Evolutionary conservation across 1,140 invertebrate species (phyloP).

Genomic region (Neotoxoptera formosana): DNA sequence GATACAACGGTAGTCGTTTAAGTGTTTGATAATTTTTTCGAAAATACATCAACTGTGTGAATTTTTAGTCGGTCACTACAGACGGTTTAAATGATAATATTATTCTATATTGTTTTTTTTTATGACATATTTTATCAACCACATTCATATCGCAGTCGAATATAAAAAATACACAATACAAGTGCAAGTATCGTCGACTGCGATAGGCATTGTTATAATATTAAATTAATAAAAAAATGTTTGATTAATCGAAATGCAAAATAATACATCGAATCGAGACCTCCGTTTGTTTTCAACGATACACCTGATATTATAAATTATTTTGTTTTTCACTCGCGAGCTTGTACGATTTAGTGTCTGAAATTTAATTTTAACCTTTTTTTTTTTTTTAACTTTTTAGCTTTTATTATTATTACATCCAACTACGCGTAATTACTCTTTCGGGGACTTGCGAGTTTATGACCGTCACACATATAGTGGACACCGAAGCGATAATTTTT

Average conservation of each 20-base stretch:
- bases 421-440: background rate
- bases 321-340: too few species aligned
- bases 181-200: too few species aligned
- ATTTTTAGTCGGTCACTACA: too few species aligned
- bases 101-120: too few species aligned
- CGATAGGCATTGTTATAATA: background rate
- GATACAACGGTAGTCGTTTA: too few species aligned
- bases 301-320: too few species aligned
- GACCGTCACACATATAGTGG: slow-evolving; percentile 6
- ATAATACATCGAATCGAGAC: background rate
- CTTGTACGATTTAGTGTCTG: background rate
- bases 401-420: slow-evolving; percentile 46
- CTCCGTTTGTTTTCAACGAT: too few species aligned
- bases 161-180: background rate
- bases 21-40: too few species aligned
- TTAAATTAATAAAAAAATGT: background rate
- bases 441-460: background rate
- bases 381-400: background rate
- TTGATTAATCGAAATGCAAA: background rate
- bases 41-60: too few species aligned
- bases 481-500: background rate
- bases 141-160: background rate
- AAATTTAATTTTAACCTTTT: slow-evolving; percentile 31
- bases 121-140: background rate
- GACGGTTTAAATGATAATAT: too few species aligned